A percentile compares a stretch with the other conserved stretches of the same genome.
These are phyloP conservation scores for Orthonevra nobilis DNA, from an alignment of 2,888 invertebrate genomes.

Conservation along the genomic window DNA sequence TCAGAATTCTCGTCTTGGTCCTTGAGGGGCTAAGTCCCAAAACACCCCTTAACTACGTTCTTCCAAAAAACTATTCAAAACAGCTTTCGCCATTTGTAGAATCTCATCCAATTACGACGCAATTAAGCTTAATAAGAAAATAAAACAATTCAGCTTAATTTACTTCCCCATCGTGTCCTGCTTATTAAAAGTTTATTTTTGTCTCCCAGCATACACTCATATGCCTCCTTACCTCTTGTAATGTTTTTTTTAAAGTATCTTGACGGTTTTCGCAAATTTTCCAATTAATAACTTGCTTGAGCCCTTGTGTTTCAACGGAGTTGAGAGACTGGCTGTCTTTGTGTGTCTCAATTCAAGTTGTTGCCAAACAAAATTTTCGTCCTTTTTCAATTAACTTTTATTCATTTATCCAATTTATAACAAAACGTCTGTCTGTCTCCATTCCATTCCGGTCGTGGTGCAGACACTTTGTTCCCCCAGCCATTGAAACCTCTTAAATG, in stretches of 20 bases:
- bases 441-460: too few relatives aligned
- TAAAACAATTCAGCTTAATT: too few relatives aligned
- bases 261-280: slow-evolving; percentile 23
- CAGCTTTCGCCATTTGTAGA: too few relatives aligned
- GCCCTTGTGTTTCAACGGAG: slow-evolving; percentile 10
- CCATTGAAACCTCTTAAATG: too few relatives aligned
- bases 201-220: neutral
- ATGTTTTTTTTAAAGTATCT: neutral
- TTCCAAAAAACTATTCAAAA: too few relatives aligned
- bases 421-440: neutral
- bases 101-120: too few relatives aligned
- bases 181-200: slow-evolving; percentile 9
- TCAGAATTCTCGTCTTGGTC: too few relatives aligned
- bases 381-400: slow-evolving; percentile 34
- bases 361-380: slow-evolving; percentile 34
- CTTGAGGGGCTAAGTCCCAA: too few relatives aligned
- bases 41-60: too few relatives aligned
- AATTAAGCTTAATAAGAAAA: too few relatives aligned
- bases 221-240: neutral
- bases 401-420: slow-evolving; percentile 43
- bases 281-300: slow-evolving; percentile 33
- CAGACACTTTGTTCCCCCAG: too few relatives aligned
- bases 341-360: slow-evolving; percentile 36
- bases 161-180: neutral
- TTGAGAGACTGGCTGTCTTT: neutral